Evolutionary conservation across 1,140 invertebrate genomes (phyloP).

Genomic region (Drosophila watanabei): DNA sequence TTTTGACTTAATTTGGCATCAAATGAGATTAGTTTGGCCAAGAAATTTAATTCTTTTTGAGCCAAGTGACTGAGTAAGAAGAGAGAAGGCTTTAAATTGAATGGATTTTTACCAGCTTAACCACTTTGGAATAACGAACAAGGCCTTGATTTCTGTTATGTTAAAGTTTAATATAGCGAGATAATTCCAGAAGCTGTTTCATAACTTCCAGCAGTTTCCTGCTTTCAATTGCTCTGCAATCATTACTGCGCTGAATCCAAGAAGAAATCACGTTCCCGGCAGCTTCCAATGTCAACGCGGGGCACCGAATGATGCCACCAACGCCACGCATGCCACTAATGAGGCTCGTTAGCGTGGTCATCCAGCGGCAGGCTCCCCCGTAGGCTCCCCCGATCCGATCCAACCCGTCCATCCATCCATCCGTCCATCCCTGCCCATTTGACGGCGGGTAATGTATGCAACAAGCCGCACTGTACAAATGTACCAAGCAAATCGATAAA

Average conservation of each 20-base stretch:
- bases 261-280: constrained; percentile 72
- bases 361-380: constrained; percentile 22
- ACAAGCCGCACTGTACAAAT: constrained; percentile 78
- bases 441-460: constrained; percentile 70
- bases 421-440: constrained; percentile 2
- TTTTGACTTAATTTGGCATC: constrained; percentile 5
- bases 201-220: not conserved
- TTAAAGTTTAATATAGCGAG: not conserved
- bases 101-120: too few species aligned
- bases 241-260: constrained; percentile 49
- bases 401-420: not conserved
- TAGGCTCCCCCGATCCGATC: not conserved
- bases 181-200: not conserved
- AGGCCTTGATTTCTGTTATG: not conserved
- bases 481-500: constrained; percentile 81
- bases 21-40: constrained; percentile 21
- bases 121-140: not conserved
- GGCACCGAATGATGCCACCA: constrained; percentile 47
- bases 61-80: not conserved
- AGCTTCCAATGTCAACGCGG: constrained; percentile 57
- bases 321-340: constrained; percentile 80
- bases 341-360: constrained; percentile 81
- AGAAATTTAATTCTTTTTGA: constrained; percentile 2
- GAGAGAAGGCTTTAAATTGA: not conserved
- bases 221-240: constrained; percentile 22